A percentile compares a stretch with the other conserved stretches of the same genome.
Conservation (phyloP, 2,888 invertebrate species). For the Oithona nana region DNA sequence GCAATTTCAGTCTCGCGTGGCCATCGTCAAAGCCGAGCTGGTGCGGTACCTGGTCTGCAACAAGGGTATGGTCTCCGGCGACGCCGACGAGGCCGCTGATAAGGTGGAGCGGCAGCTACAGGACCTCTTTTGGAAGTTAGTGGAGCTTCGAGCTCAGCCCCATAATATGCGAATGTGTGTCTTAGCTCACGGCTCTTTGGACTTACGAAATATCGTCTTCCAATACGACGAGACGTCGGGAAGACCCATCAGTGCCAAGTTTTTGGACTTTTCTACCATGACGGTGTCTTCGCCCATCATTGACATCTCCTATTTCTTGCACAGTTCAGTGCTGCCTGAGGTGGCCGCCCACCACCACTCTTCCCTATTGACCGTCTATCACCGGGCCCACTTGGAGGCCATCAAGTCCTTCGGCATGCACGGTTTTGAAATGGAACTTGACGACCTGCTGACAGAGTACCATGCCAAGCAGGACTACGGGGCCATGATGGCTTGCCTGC, state of each 20-base stretch:
- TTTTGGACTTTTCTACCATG: constrained; percentile 5
- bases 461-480: constrained; percentile 11
- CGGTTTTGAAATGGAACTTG: constrained; percentile 16
- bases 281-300: constrained; percentile 9
- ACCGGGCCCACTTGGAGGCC: constrained; percentile 13
- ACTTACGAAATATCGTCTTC: constrained; percentile 10
- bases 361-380: constrained; percentile 1
- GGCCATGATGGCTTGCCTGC: constrained; percentile 14
- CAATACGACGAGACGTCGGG: constrained; percentile 10
- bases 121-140: constrained; percentile 13
- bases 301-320: constrained; percentile 9
- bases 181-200: constrained; percentile 4
- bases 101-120: background rate
- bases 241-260: constrained; percentile 12
- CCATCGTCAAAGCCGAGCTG: background rate
- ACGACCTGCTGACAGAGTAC: constrained; percentile 10
- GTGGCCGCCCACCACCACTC: background rate
- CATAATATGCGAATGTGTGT: constrained; percentile 2
- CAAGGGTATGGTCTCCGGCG: background rate
- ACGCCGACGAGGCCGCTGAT: background rate
- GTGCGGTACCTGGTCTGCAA: background rate
- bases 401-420: constrained; percentile 16
- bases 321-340: constrained; percentile 2
- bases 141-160: constrained; percentile 8
- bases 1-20: background rate